phyloP scores from a whole-genome alignment of 2,888 invertebrate genomes.

The Euphydryas editha region DNA sequence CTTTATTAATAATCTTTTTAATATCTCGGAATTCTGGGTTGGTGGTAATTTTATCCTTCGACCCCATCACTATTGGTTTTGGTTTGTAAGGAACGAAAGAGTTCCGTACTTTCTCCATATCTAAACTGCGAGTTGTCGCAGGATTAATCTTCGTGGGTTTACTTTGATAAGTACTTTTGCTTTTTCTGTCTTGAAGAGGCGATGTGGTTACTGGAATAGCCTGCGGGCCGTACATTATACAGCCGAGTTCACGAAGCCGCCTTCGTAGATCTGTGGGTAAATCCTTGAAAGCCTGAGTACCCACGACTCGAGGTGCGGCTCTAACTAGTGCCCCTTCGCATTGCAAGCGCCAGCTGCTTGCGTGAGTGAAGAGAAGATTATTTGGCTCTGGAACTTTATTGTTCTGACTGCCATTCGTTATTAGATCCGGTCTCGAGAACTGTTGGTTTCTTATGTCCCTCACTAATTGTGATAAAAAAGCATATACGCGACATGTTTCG shows the following conservation, averaged over 20 bases:
- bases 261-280: slow-evolving; percentile 63
- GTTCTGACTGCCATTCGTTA: slow-evolving; percentile 46
- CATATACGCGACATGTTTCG: slow-evolving; percentile 91
- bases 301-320: slow-evolving; percentile 62
- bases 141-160: slow-evolving; percentile 44
- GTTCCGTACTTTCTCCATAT: slow-evolving; percentile 67
- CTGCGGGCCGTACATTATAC: slow-evolving; percentile 60
- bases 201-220: slow-evolving; percentile 45
- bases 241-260: slow-evolving; percentile 65
- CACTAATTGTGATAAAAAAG: slow-evolving; percentile 64
- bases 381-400: slow-evolving; percentile 44
- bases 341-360: slow-evolving; percentile 58
- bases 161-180: slow-evolving; percentile 43
- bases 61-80: slow-evolving; percentile 51
- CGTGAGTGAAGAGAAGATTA: slow-evolving; percentile 52
- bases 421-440: slow-evolving; percentile 56
- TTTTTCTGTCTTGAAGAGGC: slow-evolving; percentile 50
- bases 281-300: slow-evolving; percentile 64
- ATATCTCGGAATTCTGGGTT: slow-evolving; percentile 50
- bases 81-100: slow-evolving; percentile 67
- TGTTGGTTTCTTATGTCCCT: slow-evolving; percentile 52
- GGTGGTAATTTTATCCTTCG: slow-evolving; percentile 48
- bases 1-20: slow-evolving; percentile 44
- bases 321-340: slow-evolving; percentile 67
- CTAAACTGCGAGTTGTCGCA: slow-evolving; percentile 51